Evolutionary conservation across 2,113 vertebrate genomes (phyloP), one percentile per base, ranked within the genome.

Genomic region (Xenopus borealis): DNA sequence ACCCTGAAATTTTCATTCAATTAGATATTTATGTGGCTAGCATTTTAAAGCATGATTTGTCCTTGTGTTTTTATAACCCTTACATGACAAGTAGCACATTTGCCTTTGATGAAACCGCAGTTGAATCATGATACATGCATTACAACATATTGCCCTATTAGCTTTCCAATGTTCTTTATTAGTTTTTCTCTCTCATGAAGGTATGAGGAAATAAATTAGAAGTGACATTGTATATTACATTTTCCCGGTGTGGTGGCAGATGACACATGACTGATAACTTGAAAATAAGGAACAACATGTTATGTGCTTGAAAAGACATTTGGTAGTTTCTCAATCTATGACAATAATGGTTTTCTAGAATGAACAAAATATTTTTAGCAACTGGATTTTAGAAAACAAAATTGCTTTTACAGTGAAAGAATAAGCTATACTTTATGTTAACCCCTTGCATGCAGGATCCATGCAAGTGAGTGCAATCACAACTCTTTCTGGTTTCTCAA

Each of bases 291-390:
- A 75, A 75, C 72, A 75, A 67, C 72, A 68, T 75, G 65, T 75
- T 75, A 75, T 75, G 72, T 75, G 72, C 72, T 62, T 20, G 67
- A 68, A 69, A 75, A 61, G 65, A 75, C 72, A 68, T 75, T 75
- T 30, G 72, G 65, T 75, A 75, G 68, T 75, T 75, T 75, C 72
- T 75, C 72, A 68, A 75, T 75, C 65, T 57, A 75, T 68, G 55
- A 75, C 67, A 68, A 30, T 75, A 75, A 68, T 75, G 72, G 44
- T 66, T 75, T 75, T 12, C 27, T 44, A 27, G 72, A 40, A 75
- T 75, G 57, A 75, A 62, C 68, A 44, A 75, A 45, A 59, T 44
- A 68, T 45, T 40, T 74, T 68, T 53, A 3, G 55, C 59, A 19
- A 9, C 50, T 66, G 53, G 8, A 52, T n/a, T 68, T 27, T 52